Evolutionary conservation across 2,888 invertebrate species (phyloP), one percentile per base, ranked within the genome.

Genomic region (Syrista parreyssii): DNA sequence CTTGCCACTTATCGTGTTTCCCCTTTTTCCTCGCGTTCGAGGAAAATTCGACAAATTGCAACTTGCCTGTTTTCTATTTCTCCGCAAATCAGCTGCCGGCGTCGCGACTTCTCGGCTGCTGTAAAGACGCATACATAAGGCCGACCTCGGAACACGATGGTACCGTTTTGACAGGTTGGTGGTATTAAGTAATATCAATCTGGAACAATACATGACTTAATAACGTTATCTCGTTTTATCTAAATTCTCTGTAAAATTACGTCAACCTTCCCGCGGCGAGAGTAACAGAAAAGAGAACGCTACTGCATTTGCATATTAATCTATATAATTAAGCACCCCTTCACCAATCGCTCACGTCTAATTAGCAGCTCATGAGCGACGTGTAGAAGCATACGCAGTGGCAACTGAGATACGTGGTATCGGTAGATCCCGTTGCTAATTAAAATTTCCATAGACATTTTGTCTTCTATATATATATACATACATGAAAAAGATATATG

Each of bases 331-430:
- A 87, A 85, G 82, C 79, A 81, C 77, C 23, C 75, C 77, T 82
- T 77, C 82, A 84, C 84, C 84, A 88, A 87, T 87, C 87, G 85
- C 80, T 80, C 81, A 82, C 82, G 79, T 84, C 86, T 84, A 86
- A 86, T 86, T 85, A 85, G 81, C 81, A 34, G 55, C 12, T 75
- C 68, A 2, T 12, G 77, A 33, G 36, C 35, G 55, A 55, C 23
- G 55, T 23, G 55, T 1, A 55, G 9, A 23, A 23, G 55, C 40
- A 9, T 23, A 40, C 4, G 40, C 40, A 40, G 4, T 15, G 40
- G 15, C 40, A 15, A 23, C 15, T 6, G 23, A 23, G 2, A 55
- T 23, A 9, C 55, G 23, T 15, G 55, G 23, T 55, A 55, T 23
- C 55, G 55, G 23, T 55, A 55, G 23, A 23, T 15, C 9, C 55